These are phyloP conservation scores for Tyrannus savana DNA, from an alignment of 2,113 vertebrate genomes.

Conservation along the genomic window DNA sequence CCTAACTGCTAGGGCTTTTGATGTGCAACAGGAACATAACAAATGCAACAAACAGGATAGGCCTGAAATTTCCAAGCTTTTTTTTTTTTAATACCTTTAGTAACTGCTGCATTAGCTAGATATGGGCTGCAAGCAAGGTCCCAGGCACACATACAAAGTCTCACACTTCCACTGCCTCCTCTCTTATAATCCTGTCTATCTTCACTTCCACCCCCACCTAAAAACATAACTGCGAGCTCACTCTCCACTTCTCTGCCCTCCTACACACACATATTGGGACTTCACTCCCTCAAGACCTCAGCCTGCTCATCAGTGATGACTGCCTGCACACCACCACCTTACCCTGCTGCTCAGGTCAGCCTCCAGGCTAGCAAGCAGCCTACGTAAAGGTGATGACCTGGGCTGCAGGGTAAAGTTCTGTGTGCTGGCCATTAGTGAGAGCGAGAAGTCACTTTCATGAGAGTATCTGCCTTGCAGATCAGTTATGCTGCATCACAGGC, in stretches of 20 bases:
- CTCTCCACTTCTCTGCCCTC: not conserved
- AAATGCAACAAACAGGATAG: not conserved
- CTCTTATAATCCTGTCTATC: not conserved
- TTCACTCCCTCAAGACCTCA: not conserved
- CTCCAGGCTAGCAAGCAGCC: not conserved
- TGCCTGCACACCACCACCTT: fast-evolving
- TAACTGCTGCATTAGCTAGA: not conserved
- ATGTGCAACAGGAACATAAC: not conserved
- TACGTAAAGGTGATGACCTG: not conserved
- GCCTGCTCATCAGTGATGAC: not conserved
- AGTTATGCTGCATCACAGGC: fast-evolving
- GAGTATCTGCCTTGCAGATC: not conserved
- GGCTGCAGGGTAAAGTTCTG: not conserved
- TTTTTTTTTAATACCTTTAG: not conserved
- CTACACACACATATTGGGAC: fast-evolving
- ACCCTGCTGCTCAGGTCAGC: not conserved
- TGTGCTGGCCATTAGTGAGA: fast-evolving
- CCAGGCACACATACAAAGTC: not conserved
- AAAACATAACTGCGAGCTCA: not conserved
- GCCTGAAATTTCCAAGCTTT: not conserved
- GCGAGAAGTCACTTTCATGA: not conserved
- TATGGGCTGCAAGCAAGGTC: not conserved
- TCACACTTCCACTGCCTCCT: not conserved
- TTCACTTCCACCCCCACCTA: not conserved
- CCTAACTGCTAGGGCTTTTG: not conserved